A percentile compares a stretch with the other conserved stretches of the same genome.
Conservation (phyloP, 2,113 vertebrate species). For the Podarcis cretensis region DNA sequence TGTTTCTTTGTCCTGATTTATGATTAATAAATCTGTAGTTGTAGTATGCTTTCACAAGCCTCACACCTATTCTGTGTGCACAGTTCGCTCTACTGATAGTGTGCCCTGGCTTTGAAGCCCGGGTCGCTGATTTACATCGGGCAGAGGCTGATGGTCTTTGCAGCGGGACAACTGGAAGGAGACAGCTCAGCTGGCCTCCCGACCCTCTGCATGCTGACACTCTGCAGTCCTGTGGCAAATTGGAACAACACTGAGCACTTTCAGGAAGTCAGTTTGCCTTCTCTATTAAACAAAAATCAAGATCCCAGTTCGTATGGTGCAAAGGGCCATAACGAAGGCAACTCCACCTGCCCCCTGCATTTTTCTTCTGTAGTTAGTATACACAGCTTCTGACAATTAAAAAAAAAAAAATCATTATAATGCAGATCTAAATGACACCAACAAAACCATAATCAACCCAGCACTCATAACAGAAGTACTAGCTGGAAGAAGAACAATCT, state of each 20-base stretch:
- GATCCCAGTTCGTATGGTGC: background rate
- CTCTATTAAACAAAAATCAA: background rate
- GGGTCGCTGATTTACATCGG: no score
- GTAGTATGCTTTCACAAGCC: no score
- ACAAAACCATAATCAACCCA: background rate
- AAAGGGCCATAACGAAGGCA: background rate
- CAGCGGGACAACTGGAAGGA: no score
- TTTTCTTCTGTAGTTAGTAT: background rate
- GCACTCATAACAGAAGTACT: background rate
- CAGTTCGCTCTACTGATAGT: no score
- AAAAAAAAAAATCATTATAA: background rate
- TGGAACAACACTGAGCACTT: background rate
- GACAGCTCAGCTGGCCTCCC: no score
- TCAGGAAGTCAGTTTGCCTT: background rate
- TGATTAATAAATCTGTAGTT: no score
- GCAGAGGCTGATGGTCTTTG: no score
- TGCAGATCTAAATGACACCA: background rate
- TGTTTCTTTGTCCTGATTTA: no score
- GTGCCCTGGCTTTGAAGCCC: no score
- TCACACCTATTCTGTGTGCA: no score
- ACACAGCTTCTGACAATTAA: background rate
- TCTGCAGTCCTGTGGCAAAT: background rate
- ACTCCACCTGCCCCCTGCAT: background rate
- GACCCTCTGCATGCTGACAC: no score
- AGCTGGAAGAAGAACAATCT: background rate